These are phyloP conservation scores for Hemaris fuciformis DNA, from an alignment of 2,888 invertebrate genomes.

Conservation along the genomic window DNA sequence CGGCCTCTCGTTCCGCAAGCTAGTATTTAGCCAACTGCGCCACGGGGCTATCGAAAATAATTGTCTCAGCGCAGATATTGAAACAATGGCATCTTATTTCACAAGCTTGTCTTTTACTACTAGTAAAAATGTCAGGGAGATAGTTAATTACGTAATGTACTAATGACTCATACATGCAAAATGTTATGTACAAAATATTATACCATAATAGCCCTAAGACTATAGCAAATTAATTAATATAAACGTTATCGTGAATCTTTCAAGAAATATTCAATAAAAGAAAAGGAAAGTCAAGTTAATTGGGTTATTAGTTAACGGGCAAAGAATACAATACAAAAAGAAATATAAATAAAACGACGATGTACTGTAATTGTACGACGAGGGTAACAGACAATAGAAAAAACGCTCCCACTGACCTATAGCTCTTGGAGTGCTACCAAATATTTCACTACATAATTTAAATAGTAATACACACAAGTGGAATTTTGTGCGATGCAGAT, in stretches of 20 bases:
- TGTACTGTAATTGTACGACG: background rate
- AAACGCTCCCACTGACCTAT: background rate
- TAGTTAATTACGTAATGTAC: no score
- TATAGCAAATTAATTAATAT: background rate
- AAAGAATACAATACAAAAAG: background rate
- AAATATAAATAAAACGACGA: background rate
- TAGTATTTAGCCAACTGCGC: no score
- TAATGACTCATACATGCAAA: no score
- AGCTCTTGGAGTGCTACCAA: background rate
- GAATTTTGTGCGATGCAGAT: background rate
- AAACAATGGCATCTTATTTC: no score
- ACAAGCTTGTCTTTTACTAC: no score
- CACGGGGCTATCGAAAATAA: no score
- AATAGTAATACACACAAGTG: background rate
- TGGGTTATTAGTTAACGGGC: background rate
- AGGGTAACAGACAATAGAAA: background rate
- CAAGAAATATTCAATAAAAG: background rate
- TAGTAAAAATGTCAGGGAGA: no score
- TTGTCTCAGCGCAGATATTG: no score
- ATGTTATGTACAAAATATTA: no score
- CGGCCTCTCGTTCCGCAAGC: no score
- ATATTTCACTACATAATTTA: background rate
- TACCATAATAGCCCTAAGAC: background rate
- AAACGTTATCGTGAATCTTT: background rate
- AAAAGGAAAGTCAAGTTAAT: background rate